These are phyloP conservation scores for Hydrophis major DNA, from an alignment of 2,797 vertebrate species.

Conservation along the genomic window DNA sequence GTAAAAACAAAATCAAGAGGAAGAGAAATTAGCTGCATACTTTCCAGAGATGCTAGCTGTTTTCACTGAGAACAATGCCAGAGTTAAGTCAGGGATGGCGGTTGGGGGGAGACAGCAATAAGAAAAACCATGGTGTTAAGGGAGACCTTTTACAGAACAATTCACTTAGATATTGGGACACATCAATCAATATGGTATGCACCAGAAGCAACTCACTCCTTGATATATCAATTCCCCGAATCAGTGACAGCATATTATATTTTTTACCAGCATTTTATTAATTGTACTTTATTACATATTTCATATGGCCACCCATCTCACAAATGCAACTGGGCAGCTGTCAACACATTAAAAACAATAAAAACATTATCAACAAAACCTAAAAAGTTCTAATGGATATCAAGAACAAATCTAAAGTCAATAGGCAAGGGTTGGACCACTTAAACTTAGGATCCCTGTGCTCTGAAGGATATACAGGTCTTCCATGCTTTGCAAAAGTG, in stretches of 20 bases:
- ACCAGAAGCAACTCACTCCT: neutral
- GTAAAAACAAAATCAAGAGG: conserved; percentile 30
- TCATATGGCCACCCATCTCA: neutral
- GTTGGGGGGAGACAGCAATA: neutral
- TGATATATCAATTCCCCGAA: no score
- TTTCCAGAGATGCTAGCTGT: neutral
- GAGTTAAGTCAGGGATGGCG: neutral
- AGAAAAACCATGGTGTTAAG: rapidly evolving
- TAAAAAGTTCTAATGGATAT: neutral
- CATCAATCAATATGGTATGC: neutral
- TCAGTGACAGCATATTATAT: neutral
- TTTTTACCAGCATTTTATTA: neutral
- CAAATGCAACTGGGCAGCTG: neutral
- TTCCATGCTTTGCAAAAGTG: neutral
- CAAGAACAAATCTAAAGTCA: neutral
- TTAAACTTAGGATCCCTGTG: neutral
- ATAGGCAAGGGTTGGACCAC: neutral
- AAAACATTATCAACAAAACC: neutral
- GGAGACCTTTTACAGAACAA: neutral
- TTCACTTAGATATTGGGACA: neutral
- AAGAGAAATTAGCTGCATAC: conserved; percentile 27
- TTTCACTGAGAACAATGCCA: neutral
- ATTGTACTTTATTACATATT: neutral
- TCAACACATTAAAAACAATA: neutral
- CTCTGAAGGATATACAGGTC: neutral